A percentile compares a stretch with the other conserved stretches of the same genome.
phyloP scores from a whole-genome alignment of 1,140 invertebrate genomes.

The Micrasema minimum region DNA sequence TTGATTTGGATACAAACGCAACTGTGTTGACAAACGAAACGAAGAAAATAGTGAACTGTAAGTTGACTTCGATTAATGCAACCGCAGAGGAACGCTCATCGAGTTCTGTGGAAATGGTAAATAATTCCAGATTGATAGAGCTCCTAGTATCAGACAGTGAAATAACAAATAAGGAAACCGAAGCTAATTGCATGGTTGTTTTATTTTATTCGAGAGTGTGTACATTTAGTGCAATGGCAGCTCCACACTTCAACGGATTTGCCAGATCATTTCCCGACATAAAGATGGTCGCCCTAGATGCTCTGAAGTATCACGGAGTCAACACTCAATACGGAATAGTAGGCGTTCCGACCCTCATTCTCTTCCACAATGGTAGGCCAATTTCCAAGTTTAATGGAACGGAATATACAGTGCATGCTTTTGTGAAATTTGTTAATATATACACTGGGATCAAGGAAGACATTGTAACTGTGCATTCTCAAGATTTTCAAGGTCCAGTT shows the following conservation, averaged over 20 bases:
- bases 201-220: constrained; percentile 92
- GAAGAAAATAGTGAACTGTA: constrained; percentile 62
- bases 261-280: constrained; percentile 86
- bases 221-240: constrained; percentile 88
- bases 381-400: constrained; percentile 89
- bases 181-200: constrained; percentile 78
- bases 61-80: constrained; percentile 57
- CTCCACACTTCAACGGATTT: constrained; percentile 90
- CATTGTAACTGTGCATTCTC: constrained; percentile 75
- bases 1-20: neutral
- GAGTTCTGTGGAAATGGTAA: constrained; percentile 62
- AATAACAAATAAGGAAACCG: constrained; percentile 60
- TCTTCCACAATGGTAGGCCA: constrained; percentile 92
- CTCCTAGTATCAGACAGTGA: constrained; percentile 59
- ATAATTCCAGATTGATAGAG: constrained; percentile 60
- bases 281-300: constrained; percentile 90
- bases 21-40: constrained; percentile 57
- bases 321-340: constrained; percentile 94
- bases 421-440: constrained; percentile 84
- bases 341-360: constrained; percentile 90
- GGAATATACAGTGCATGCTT: constrained; percentile 81
- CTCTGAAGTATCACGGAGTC: constrained; percentile 84
- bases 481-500: constrained; percentile 84
- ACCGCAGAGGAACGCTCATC: constrained; percentile 55
- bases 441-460: constrained; percentile 78